Conservation (phyloP, 1,140 invertebrate species). For the Hestina assimilis region DNA sequence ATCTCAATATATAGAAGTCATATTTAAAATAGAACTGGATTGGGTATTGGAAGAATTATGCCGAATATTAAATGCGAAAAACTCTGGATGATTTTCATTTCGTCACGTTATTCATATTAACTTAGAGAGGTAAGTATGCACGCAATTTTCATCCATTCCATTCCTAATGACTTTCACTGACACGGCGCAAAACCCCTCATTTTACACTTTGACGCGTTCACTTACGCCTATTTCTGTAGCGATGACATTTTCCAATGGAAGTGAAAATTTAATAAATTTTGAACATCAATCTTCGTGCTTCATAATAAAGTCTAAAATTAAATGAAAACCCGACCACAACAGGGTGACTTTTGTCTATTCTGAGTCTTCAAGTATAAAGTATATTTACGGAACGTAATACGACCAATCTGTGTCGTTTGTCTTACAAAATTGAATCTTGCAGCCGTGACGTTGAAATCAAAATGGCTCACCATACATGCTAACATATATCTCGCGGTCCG, state of each 20-base stretch:
- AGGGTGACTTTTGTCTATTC: slow-evolving; percentile 69
- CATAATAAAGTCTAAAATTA: slow-evolving; percentile 52
- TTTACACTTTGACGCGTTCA: slow-evolving; percentile 78
- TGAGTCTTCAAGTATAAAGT: slow-evolving; percentile 69
- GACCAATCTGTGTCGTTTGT: slow-evolving; percentile 31
- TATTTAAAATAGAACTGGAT: background rate
- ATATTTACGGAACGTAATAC: slow-evolving; percentile 45
- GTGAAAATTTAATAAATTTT: slow-evolving; percentile 36
- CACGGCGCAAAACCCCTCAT: slow-evolving; percentile 75
- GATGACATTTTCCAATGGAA: slow-evolving; percentile 72
- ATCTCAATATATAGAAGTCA: no score
- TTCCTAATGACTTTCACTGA: slow-evolving; percentile 77
- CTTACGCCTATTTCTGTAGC: slow-evolving; percentile 70
- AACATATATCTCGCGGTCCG: slow-evolving; percentile 22
- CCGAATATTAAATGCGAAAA: slow-evolving; percentile 32
- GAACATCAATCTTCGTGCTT: slow-evolving; percentile 37
- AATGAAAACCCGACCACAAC: slow-evolving; percentile 27
- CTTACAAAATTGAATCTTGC: slow-evolving; percentile 39
- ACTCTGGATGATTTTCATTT: slow-evolving; percentile 52
- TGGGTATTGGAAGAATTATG: slow-evolving; percentile 27
- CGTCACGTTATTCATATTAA: slow-evolving; percentile 68
- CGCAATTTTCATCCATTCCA: slow-evolving; percentile 76
- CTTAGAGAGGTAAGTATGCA: slow-evolving; percentile 72
- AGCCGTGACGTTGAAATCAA: slow-evolving; percentile 20
- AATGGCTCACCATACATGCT: slow-evolving; percentile 14